Evolutionary conservation across 2,888 invertebrate genomes (phyloP).

Genomic region (Sphaeridia pumilis): DNA sequence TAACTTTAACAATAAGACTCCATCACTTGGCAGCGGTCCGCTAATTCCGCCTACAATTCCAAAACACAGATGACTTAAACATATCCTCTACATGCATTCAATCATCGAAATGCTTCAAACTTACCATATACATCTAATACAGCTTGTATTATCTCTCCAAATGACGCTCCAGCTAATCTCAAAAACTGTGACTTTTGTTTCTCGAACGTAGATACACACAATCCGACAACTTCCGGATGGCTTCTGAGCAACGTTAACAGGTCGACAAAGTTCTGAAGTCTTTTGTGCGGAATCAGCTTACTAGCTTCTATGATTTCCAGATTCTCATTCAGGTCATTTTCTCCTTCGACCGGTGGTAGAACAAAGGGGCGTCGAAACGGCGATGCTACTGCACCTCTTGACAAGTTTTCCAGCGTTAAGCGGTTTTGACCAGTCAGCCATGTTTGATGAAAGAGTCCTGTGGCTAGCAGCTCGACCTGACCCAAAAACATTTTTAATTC

Average conservation of each 20-base stretch:
- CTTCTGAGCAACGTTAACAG: constrained; percentile 26
- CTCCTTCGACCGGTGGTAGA: constrained; percentile 17
- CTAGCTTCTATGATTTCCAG: constrained; percentile 34
- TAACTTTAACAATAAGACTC: constrained; percentile 30
- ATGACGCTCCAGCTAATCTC: constrained; percentile 17
- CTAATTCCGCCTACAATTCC: constrained; percentile 35
- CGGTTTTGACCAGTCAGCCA: constrained; percentile 35
- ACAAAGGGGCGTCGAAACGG: constrained; percentile 29
- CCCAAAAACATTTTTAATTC: no score
- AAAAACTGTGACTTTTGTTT: constrained; percentile 22
- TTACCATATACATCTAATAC: constrained; percentile 34
- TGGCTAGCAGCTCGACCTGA: constrained; percentile 31
- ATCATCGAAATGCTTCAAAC: no score
- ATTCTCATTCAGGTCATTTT: constrained; percentile 26
- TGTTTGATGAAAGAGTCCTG: constrained; percentile 32
- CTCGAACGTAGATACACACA: constrained; percentile 31
- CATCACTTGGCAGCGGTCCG: constrained; percentile 32
- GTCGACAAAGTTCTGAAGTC: constrained; percentile 30
- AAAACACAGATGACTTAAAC: no score
- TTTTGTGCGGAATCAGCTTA: constrained; percentile 26
- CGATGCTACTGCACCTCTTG: constrained; percentile 25
- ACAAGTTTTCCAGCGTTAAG: constrained; percentile 29
- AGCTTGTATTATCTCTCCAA: constrained; percentile 31
- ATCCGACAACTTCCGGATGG: constrained; percentile 32
- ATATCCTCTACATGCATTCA: no score